Evolutionary conservation across 2,888 invertebrate species (phyloP), one percentile per base, ranked within the genome.

Genomic region (Orthosia cruda): DNA sequence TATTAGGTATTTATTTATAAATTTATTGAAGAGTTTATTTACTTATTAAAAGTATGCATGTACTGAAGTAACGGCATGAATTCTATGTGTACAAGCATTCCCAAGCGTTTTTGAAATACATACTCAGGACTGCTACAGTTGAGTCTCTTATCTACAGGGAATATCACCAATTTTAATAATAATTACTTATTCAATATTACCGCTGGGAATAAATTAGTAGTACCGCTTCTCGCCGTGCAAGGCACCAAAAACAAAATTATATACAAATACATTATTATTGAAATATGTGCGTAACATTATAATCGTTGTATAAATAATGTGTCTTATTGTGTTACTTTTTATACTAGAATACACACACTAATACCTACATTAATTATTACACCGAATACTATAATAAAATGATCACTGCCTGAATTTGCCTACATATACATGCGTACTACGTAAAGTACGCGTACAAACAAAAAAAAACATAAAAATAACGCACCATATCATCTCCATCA

Each of bases 401-500:
- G 77, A 84, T 83, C 88, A 87, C 87, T 88, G 88, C 88, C 55
- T 77, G 71, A 87, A 83, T 76, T 74, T 69, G 66, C 64, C 67
- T 84, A 87, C 71, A 63, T 67, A 80, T 72, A 74, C 80, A 78
- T 76, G 83, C 50, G 64, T 83, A 84, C 68, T 76, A 77, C 71
- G 74, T 73, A 72, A 72, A 67, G 79, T 90, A 90, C 77, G 80
- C 77, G 87, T 89, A 90, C 74, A 91, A 90, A 91, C 87, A 90
- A 40, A 81, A 81, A 23, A 90, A 76, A 89, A 90, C 87, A 92
- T 88, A 90, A 91, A 93, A 92, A 91, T 91, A 94, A 94, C 94
- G 95, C 94, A 95, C 94, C 94, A 89, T 87, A 78, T 84, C 73
- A 83, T 84, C 87, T 83, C 88, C 89, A 89, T 89, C 89, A 88